Base-by-base conservation (phyloP, 1,140 invertebrate genomes). In the Neodiprion pinetum region DNA sequence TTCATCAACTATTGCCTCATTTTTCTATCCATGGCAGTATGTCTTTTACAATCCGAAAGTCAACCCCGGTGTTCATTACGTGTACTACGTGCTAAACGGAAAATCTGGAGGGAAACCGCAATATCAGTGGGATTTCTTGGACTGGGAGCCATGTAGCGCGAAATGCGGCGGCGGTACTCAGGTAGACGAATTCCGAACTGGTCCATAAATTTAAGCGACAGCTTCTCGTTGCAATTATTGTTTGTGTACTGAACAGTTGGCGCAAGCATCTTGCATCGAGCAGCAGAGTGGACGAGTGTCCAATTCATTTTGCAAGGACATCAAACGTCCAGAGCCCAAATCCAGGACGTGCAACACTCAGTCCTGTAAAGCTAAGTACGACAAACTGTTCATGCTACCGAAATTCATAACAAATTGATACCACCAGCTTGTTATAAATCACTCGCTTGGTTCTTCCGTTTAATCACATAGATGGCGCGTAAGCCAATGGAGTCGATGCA, bases 401-500 rank as follows among this genome's bases (percentile, higher is more conserved):
- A 3, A 40, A 40, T 40, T 40, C 28, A 40, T 4, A 40, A 40
- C 28, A 1, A 40, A 40, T 3, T 40, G 12, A 65, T 67, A 40
- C 11, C 9, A 10, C 5, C n/a, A 14, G 11, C 14, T 17, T 14
- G 67, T 71, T 53, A 72, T 66, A 66, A 14, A 21, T 14, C 49
- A 12, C 3, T 66, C 10, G 7, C 12, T 9, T 17, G n/a, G 65
- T 70, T 61, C 71, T 65, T 48, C 70, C 61, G 23, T 14, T 70
- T 67, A 12, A 40, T 48, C 53, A 48, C 23, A 14, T 53, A 89
- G 90, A 78, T 91, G 90, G 90, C 82, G 88, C 71, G 85, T 89
- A 10, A 89, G 89, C 49, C 85, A 86, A 73, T 91, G 90, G 90
- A 86, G 89, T 65, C 82, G 83, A 49, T 91, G 90, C 76, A 85